These are phyloP conservation scores for Ephydatia muelleri DNA, from an alignment of 37 sponge, comb jelly and placozoan species.

Conservation along the genomic window DNA sequence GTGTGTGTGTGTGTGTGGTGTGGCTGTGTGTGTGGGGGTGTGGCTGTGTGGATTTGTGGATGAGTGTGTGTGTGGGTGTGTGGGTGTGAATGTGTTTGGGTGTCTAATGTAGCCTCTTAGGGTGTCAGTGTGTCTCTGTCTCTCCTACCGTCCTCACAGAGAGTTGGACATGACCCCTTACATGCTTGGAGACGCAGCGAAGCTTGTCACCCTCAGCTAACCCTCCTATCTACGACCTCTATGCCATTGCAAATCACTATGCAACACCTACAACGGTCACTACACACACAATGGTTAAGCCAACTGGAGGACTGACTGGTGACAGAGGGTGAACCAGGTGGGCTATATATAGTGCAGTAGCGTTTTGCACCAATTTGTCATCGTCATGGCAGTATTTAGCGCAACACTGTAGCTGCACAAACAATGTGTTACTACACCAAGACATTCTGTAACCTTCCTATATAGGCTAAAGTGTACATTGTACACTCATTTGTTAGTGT, in stretches of 20 bases:
- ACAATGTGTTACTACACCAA: no score
- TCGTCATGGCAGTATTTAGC: no score
- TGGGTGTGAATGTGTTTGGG: neutral
- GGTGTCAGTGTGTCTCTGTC: neutral
- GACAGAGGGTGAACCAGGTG: neutral
- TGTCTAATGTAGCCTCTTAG: neutral
- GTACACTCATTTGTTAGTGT: no score
- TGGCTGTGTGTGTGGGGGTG: no score
- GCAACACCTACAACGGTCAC: conserved; percentile 59
- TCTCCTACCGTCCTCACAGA: conserved; percentile 6
- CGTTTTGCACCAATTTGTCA: no score
- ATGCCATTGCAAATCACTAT: conserved; percentile 76
- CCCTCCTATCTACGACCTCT: conserved; percentile 66
- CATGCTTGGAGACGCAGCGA: conserved; percentile 52
- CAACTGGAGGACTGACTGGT: conserved; percentile 1
- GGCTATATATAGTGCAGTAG: no score
- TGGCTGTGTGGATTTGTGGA: no score
- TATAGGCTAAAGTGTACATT: no score
- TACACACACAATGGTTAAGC: conserved; percentile 48
- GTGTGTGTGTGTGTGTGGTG: no score
- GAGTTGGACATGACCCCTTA: conserved; percentile 71
- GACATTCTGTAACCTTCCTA: no score
- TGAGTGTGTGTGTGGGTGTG: no score
- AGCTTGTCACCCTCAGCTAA: neutral
- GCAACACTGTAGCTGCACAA: no score